Evolutionary conservation across 2,888 invertebrate species (phyloP).

Genomic region (Siphlonurus alternatus): DNA sequence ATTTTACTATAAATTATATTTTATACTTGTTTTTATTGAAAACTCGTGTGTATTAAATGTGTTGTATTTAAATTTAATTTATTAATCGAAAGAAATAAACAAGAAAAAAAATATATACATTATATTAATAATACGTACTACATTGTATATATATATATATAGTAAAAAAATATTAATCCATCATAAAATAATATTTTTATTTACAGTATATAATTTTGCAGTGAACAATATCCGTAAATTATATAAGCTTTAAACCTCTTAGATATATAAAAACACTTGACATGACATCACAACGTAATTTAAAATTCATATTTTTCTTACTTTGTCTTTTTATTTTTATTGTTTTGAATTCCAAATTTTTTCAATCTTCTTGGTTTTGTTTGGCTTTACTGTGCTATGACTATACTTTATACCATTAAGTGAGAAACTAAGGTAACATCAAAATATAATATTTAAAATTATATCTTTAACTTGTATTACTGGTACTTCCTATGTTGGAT

Average conservation of each 20-base stretch:
- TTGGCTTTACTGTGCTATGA: not conserved
- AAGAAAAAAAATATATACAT: too few species aligned
- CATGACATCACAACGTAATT: not conserved
- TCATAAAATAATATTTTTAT: not conserved
- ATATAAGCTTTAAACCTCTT: not conserved
- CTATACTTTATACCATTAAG: not conserved
- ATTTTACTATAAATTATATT: too few species aligned
- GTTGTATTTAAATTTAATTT: too few species aligned
- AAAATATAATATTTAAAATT: too few species aligned
- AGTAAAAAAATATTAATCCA: not conserved
- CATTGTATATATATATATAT: too few species aligned
- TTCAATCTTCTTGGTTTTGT: slow-evolving; percentile 3
- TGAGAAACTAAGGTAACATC: not conserved
- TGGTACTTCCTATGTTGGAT: too few species aligned
- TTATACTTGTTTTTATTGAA: too few species aligned
- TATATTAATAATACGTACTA: too few species aligned
- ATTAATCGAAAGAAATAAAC: too few species aligned
- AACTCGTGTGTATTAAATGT: too few species aligned
- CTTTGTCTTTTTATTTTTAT: not conserved
- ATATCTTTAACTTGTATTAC: too few species aligned
- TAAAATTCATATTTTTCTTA: slow-evolving; percentile 2
- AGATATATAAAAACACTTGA: not conserved
- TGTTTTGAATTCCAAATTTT: slow-evolving; percentile 1
- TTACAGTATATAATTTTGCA: not conserved
- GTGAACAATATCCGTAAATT: not conserved